Evolutionary conservation across 2,113 vertebrate species (phyloP).

Genomic region (Pogonocichla stellata): DNA sequence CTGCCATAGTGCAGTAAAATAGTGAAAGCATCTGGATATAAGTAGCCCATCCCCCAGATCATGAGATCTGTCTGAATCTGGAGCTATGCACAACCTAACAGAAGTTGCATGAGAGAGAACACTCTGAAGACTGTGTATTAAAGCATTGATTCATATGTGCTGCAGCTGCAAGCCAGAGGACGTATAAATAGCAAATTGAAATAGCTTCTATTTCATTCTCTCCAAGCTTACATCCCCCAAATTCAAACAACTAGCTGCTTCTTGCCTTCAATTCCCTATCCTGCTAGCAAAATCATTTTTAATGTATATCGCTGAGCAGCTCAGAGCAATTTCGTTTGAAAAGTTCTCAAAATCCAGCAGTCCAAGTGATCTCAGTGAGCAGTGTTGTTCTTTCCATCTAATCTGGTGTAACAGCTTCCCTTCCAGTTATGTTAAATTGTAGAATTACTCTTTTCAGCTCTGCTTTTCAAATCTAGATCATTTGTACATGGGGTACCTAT

Average conservation of each 20-base stretch:
- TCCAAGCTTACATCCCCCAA: neutral
- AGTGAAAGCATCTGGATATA: neutral
- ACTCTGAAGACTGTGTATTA: neutral
- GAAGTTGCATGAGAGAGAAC: neutral
- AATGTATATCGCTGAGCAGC: neutral
- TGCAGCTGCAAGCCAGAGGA: conserved; percentile 27
- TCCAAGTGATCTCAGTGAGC: neutral
- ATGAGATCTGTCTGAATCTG: neutral
- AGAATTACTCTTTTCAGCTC: neutral
- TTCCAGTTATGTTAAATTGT: neutral
- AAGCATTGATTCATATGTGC: neutral
- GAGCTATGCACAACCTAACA: neutral
- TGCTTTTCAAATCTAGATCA: neutral
- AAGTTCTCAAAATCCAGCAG: neutral
- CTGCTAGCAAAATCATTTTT: neutral
- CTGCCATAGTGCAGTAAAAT: neutral
- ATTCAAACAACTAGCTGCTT: conserved; percentile 29
- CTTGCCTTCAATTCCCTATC: neutral
- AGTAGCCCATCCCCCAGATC: neutral
- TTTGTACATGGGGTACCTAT: neutral
- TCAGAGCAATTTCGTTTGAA: neutral
- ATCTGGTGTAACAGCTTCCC: neutral
- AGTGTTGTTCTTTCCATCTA: neutral
- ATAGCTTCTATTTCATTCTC: neutral
- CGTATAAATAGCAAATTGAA: conserved; percentile 32